Percentiles rank a stretch among this genome's conserved stretches.
Evolutionary conservation across 2,797 vertebrate genomes (phyloP).

Genomic region (Threskiornis aethiopicus): DNA sequence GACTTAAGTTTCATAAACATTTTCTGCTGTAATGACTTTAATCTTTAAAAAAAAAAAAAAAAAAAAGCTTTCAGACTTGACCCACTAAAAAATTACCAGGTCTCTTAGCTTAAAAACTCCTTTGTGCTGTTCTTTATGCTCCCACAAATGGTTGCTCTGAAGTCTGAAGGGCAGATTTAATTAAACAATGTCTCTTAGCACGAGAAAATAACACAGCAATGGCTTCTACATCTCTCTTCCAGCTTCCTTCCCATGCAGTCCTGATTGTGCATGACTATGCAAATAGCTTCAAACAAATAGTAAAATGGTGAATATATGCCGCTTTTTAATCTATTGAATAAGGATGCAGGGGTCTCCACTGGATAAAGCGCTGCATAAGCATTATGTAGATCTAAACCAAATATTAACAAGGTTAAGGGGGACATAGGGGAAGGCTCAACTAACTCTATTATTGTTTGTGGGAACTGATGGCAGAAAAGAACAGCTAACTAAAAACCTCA

Average conservation of each 20-base stretch:
- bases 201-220: not conserved
- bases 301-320: not conserved
- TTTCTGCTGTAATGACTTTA: not conserved
- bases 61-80: not conserved
- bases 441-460: not conserved
- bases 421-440: not conserved
- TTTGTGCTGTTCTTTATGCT: not conserved
- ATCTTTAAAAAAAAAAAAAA: not conserved
- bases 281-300: not conserved
- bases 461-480: not conserved
- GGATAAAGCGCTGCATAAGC: not conserved
- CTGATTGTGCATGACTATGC: accelerated
- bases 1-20: not conserved
- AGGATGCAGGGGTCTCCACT: not conserved
- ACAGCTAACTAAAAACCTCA: not conserved
- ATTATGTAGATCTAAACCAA: not conserved
- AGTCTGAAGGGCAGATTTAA: not conserved
- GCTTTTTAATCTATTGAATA: not conserved
- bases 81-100: not conserved
- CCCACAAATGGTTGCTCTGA: not conserved
- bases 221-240: not conserved
- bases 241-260: not conserved
- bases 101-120: not conserved
- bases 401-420: not conserved
- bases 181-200: not conserved